Base-by-base conservation (phyloP, 2,888 invertebrate species). In the Isoperla grammatica region DNA sequence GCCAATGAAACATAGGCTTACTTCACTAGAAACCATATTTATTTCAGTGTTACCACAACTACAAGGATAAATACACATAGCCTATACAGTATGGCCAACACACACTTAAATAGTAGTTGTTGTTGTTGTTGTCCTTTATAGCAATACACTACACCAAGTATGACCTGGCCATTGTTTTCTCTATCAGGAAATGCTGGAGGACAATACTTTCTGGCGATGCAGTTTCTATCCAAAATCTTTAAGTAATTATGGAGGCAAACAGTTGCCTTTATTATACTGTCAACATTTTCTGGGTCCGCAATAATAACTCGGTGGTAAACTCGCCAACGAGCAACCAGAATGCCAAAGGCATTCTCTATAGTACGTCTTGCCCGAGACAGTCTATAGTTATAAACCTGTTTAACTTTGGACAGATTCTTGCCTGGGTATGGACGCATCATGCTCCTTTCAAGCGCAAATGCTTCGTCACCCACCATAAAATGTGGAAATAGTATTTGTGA, bases 351-450 rank as follows among this genome's bases (percentile, higher is more conserved):
- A 50, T 57, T 57, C 20, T 57, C 48, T 17, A 48, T 40, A 20
- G 48, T 48, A 8, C 57, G n/a, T 12, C 50, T 19, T 23, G 49
- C 50, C 20, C 50, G 13, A 22, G 57, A 57, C 12, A 50, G 49
- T 8, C 39, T 35, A 23, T 57, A 57, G 37, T 57, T 57, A 20
- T 48, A 57, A 9, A 57, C 29, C 29, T 29, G 23, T 17, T 50
- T 50, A 4, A 50, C 29, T 29, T 50, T 29, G 22, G 29, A 50
- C 15, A 50, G 35, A 15, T 35, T 35, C 35, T 50, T 62, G 9
- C 64, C 66, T 56, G 61, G 45, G 48, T 63, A 67, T 22, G 64
- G 64, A 60, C 63, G 66, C 64, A 67, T 65, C 17, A 61, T 64
- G 53, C 64, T 64, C n/a, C 61, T 45, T 37, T 64, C 65, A 40